phyloP scores from a whole-genome alignment of 2,797 vertebrate genomes.

The Hylomyscus alleni region DNA sequence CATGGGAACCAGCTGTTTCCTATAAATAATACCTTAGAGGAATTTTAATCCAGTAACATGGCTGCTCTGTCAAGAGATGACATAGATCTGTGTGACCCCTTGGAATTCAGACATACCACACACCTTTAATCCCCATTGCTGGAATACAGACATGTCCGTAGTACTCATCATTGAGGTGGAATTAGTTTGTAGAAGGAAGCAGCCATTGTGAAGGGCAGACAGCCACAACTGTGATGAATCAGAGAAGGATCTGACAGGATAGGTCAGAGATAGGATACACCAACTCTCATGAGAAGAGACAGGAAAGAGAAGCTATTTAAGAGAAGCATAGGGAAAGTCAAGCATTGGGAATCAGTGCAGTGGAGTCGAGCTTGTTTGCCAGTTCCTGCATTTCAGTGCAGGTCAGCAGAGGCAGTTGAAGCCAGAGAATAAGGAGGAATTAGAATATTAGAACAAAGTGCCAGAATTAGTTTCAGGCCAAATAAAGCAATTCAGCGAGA shows the following conservation, averaged over 20 bases:
- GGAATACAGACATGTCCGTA: neutral
- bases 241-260: neutral
- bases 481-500: neutral
- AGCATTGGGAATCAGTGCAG: neutral
- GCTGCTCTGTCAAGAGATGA: neutral
- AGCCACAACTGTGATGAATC: neutral
- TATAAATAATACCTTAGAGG: neutral
- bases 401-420: neutral
- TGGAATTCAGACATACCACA: neutral
- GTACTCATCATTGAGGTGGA: neutral
- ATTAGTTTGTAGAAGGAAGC: neutral
- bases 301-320: neutral
- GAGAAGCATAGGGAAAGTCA: neutral
- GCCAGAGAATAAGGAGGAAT: neutral
- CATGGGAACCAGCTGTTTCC: neutral
- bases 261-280: neutral
- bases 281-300: neutral
- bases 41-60: neutral
- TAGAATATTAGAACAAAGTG: neutral
- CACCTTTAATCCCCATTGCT: neutral
- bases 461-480: neutral
- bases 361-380: neutral
- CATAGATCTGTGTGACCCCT: neutral
- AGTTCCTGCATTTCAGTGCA: neutral
- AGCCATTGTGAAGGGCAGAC: neutral